Evolutionary conservation across 2,113 vertebrate species (phyloP).

Genomic region (Noturus placidus): DNA sequence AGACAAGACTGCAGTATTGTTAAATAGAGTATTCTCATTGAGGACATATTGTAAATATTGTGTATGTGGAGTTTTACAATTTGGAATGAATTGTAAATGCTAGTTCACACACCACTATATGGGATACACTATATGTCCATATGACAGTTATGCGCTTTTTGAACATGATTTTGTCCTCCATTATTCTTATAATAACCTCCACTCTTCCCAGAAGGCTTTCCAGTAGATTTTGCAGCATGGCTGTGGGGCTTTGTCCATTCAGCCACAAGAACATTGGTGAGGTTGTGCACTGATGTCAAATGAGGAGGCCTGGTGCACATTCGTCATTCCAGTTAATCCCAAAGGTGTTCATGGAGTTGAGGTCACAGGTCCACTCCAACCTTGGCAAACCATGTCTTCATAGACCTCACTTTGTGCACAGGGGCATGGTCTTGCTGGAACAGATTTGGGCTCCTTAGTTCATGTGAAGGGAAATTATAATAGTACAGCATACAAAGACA

Average conservation of each 20-base stretch:
- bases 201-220: neutral
- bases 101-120: neutral
- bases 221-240: neutral
- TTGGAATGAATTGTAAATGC: slow-evolving; percentile 9
- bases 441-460: neutral
- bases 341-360: neutral
- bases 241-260: neutral
- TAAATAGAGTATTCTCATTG: neutral
- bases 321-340: neutral
- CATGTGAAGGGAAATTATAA: neutral
- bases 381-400: neutral
- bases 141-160: neutral
- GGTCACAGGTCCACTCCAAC: neutral
- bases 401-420: neutral
- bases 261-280: neutral
- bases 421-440: neutral
- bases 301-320: neutral
- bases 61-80: neutral
- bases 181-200: neutral
- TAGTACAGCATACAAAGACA: neutral
- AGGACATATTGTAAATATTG: slow-evolving; percentile 21
- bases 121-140: neutral
- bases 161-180: neutral
- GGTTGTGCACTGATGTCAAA: neutral
- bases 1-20: neutral